Evolutionary conservation across 2,113 vertebrate genomes (phyloP), one percentile per base, ranked within the genome.

Genomic region (Dicrurus megarhynchus): DNA sequence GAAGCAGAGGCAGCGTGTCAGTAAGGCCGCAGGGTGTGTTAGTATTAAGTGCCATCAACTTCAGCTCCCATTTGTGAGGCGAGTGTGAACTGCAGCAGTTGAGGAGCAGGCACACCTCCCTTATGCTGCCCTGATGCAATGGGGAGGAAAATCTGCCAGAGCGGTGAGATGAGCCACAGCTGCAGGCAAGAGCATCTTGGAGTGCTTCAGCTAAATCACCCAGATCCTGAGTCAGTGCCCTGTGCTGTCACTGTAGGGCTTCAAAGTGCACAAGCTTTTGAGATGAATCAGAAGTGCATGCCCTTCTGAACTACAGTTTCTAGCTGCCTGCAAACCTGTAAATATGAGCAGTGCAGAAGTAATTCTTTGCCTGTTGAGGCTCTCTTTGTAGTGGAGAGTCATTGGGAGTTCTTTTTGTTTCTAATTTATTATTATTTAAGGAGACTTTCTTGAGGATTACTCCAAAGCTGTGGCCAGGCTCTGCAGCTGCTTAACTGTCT

Each of bases 401-500:
- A 0, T 67, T 73, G 32, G 27, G 68, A 11, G 1, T 61, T 70
- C 13, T 59, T 75, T 84, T 67, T 24, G 22, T n/a, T 82, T 78
- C 60, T 75, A 2, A 50, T 59, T 91, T 84, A 12, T 68, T 83
- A 53, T 76, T 83, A 75, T 77, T 90, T 93, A 77, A 86, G 63
- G 60, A 75, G 76, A 30, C 83, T 95, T 95, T 71, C 59, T 79
- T 63, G 85, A 88, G 85, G 49, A 52, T 88, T 74, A 28, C 44
- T 78, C 52, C 35, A 37, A 56, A 91, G 87, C 55, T 65, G 0
- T 37, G 39, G 76, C 16, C 32, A 35, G 64, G 44, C 83, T 92
- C 13, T 77, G 85, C 85, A 96, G 81, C 89, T 95, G 87, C 74
- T 59, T 59, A 87, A 81, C 56, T 87, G 71, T 69, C 61, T 87